Conservation (phyloP, 2,113 vertebrate genomes). For the Trachemys scripta region DNA sequence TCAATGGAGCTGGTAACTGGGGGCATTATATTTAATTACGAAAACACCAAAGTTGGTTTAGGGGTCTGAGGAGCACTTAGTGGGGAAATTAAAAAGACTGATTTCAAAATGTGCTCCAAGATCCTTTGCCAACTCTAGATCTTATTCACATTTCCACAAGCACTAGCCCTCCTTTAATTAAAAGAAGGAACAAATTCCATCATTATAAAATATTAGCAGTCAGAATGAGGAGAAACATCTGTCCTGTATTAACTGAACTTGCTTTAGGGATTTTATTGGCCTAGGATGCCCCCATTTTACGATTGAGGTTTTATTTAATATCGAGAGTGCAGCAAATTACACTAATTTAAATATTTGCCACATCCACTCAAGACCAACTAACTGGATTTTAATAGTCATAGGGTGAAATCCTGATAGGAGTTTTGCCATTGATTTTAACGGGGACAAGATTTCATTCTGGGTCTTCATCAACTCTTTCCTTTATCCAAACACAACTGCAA, state of each 20-base stretch:
- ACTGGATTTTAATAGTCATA: slow-evolving; percentile 18
- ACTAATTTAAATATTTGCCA: slow-evolving; percentile 5
- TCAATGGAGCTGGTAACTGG: slow-evolving; percentile 13
- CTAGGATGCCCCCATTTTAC: neutral
- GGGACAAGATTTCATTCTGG: neutral
- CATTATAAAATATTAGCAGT: slow-evolving; percentile 53
- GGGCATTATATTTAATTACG: neutral
- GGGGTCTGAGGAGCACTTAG: neutral
- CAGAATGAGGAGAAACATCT: slow-evolving; percentile 62
- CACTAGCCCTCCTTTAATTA: slow-evolving; percentile 43
- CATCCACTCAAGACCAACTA: neutral
- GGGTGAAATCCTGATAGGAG: neutral
- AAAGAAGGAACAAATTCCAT: slow-evolving; percentile 53
- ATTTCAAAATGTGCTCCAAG: slow-evolving; percentile 44
- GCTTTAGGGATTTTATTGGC: neutral
- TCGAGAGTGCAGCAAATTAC: slow-evolving; percentile 29
- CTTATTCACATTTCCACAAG: slow-evolving; percentile 31
- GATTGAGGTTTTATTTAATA: slow-evolving; percentile 35
- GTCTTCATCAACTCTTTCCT: neutral
- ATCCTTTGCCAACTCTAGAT: slow-evolving; percentile 49
- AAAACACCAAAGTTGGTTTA: neutral
- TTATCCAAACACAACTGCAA: neutral
- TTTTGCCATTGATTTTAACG: neutral
- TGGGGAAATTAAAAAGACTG: slow-evolving; percentile 28
- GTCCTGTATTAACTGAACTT: slow-evolving; percentile 38